These are phyloP conservation scores for Anarrhichthys ocellatus DNA, from an alignment of 2,113 vertebrate genomes.

Conservation along the genomic window DNA sequence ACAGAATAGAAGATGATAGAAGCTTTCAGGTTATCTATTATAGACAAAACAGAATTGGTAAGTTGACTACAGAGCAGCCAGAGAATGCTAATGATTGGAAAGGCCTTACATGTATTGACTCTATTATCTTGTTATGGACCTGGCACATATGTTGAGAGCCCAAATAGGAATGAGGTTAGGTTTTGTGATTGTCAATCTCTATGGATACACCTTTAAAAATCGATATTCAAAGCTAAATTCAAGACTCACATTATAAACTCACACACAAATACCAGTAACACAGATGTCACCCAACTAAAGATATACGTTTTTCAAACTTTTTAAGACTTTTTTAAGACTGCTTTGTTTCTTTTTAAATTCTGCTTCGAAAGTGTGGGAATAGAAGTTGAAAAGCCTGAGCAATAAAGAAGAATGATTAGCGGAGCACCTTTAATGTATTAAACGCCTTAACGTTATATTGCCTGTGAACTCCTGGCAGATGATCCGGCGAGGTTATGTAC, in stretches of 20 bases:
- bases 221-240: background rate
- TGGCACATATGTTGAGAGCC: background rate
- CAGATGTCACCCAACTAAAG: background rate
- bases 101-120: background rate
- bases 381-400: background rate
- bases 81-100: background rate
- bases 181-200: background rate
- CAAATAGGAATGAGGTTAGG: background rate
- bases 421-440: background rate
- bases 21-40: background rate
- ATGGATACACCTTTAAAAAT: background rate
- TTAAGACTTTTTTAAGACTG: background rate
- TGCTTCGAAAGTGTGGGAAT: background rate
- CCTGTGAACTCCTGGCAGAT: background rate
- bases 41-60: background rate
- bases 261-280: background rate
- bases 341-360: background rate
- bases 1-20: background rate
- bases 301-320: background rate
- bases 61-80: background rate
- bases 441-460: background rate
- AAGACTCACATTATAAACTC: background rate
- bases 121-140: background rate
- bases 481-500: constrained; percentile 1
- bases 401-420: background rate